Evolutionary conservation across 2,113 vertebrate genomes (phyloP).

Genomic region (Pygoscelis antarcticus): DNA sequence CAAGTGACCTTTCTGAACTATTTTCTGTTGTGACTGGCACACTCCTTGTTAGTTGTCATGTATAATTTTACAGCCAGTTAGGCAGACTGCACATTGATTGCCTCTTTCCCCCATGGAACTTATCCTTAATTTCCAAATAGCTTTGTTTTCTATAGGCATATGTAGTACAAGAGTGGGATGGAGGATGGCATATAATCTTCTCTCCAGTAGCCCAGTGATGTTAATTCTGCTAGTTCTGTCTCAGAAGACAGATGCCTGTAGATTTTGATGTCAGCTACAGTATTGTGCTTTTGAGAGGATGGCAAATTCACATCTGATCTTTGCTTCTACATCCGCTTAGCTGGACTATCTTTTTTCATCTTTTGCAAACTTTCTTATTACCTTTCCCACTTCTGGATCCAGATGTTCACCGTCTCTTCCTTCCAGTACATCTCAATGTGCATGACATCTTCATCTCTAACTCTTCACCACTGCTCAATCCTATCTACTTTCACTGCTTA

Average conservation of each 20-base stretch:
- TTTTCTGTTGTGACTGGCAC: background rate
- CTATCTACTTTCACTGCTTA: background rate
- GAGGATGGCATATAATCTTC: background rate
- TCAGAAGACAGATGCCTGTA: background rate
- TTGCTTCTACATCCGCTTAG: background rate
- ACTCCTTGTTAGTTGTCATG: background rate
- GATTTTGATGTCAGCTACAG: background rate
- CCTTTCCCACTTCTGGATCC: background rate
- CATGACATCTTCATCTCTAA: background rate
- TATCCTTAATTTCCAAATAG: background rate
- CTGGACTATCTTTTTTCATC: background rate
- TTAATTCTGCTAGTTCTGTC: background rate
- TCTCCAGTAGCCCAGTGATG: background rate
- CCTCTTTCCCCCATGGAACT: background rate
- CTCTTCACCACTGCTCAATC: background rate
- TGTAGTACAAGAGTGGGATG: background rate
- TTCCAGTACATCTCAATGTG: background rate
- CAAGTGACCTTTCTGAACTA: background rate
- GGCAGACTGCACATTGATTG: background rate
- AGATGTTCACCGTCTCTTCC: background rate
- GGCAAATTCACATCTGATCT: background rate
- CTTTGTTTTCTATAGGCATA: background rate
- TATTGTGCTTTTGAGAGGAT: background rate
- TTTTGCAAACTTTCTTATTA: background rate
- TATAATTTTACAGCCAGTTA: conserved; percentile 3